These are phyloP conservation scores for Rattus norvegicus DNA, from an alignment of 2,113 vertebrate genomes.

Conservation along the genomic window GRCr8 NC_086024.1:107056501-107057000, in stretches of 20 bases:
- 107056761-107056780: background rate
- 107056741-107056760: background rate
- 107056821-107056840: background rate
- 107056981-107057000: background rate
- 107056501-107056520: background rate
- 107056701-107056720: no score
- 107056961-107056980: background rate
- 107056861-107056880: background rate
- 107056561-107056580: background rate
- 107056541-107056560: background rate
- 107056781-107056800: background rate
- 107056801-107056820: background rate
- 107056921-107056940: slow-evolving; percentile 13
- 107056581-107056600: background rate
- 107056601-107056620: background rate
- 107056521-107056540: background rate
- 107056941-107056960: background rate
- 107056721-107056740: no score
- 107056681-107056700: no score
- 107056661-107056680: no score
- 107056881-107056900: background rate
- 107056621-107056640: background rate
- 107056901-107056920: background rate
- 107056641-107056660: no score
- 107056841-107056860: background rate